Conservation (phyloP, 1,140 invertebrate genomes). For the Drosophila teissieri region DNA sequence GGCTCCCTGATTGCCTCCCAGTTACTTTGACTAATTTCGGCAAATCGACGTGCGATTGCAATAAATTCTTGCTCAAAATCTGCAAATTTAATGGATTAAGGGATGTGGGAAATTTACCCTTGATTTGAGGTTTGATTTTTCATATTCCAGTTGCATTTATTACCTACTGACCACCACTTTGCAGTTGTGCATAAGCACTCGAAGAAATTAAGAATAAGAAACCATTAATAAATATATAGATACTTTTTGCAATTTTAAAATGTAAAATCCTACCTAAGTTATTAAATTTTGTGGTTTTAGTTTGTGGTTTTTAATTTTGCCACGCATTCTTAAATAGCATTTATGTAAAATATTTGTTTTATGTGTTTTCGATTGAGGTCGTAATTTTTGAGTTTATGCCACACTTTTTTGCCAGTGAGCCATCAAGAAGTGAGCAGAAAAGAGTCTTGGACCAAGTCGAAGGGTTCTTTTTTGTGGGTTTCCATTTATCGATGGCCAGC, state of each 20-base stretch:
- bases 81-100: slow-evolving; percentile 62
- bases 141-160: slow-evolving; percentile 35
- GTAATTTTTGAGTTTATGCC: neutral
- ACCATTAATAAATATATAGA: no score
- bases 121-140: slow-evolving; percentile 64
- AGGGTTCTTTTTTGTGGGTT: slow-evolving; percentile 40
- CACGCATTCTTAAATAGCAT: no score
- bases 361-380: no score
- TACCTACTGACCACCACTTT: slow-evolving; percentile 10
- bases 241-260: no score
- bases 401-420: neutral
- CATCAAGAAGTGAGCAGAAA: slow-evolving; percentile 22
- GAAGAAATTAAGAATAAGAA: neutral
- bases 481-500: slow-evolving; percentile 51
- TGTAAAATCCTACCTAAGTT: no score
- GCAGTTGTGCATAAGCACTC: neutral
- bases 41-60: slow-evolving; percentile 57
- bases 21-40: slow-evolving; percentile 60
- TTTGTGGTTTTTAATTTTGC: neutral
- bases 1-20: slow-evolving; percentile 29
- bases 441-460: slow-evolving; percentile 34
- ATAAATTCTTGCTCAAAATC: slow-evolving; percentile 56
- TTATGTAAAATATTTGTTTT: no score
- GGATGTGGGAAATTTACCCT: slow-evolving; percentile 57
- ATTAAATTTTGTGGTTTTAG: no score